Conservation (phyloP, 2,113 vertebrate species). For the Xenus cinereus region DNA sequence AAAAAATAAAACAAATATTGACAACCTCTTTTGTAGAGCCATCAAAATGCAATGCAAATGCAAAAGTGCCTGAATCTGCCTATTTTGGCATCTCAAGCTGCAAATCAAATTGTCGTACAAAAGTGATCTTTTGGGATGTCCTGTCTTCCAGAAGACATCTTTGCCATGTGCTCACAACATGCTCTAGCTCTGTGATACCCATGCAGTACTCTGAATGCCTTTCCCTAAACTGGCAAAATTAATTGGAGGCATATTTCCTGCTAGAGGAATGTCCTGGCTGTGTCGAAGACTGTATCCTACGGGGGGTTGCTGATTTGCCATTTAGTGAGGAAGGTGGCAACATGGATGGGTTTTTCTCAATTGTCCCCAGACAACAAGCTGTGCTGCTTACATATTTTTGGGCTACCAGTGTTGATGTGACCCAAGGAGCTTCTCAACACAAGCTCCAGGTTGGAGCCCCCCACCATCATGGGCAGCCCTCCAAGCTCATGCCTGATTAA, state of each 20-base stretch:
- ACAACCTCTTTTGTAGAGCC: neutral
- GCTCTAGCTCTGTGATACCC: neutral
- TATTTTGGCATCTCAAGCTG: neutral
- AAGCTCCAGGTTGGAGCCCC: neutral
- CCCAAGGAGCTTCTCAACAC: neutral
- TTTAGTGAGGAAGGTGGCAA: neutral
- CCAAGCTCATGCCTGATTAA: neutral
- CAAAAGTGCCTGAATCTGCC: conserved; percentile 1
- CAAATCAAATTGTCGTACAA: neutral
- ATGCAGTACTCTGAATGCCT: neutral
- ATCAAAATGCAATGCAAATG: conserved; percentile 18
- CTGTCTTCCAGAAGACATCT: neutral
- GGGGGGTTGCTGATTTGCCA: neutral
- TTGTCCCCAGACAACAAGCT: neutral
- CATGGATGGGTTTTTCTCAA: rapidly evolving
- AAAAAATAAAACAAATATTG: neutral
- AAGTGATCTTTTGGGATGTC: neutral
- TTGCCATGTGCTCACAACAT: neutral
- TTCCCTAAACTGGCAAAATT: neutral
- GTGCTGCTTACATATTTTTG: neutral
- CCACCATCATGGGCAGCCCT: neutral
- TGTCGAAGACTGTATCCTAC: neutral
- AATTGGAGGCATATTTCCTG: neutral
- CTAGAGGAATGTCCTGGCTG: neutral
- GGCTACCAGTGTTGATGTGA: neutral